phyloP scores from a whole-genome alignment of 2,113 vertebrate species.

The Sebastes fasciatus region DNA sequence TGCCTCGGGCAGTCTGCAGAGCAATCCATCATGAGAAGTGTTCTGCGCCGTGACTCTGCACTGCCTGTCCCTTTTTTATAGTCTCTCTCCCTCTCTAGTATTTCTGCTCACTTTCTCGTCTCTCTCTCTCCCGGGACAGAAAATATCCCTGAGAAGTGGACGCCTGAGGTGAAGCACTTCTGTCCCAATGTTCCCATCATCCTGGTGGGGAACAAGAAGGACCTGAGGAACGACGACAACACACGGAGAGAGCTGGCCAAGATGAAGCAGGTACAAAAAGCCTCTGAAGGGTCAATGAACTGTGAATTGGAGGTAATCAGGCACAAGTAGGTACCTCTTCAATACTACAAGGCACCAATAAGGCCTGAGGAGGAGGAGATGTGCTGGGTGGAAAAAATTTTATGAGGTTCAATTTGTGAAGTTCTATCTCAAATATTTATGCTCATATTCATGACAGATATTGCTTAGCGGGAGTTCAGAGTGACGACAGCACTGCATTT shows the following conservation, averaged over 20 bases:
- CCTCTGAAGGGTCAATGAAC: not conserved
- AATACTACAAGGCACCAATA: not conserved
- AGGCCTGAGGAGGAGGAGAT: not conserved
- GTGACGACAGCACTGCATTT: not conserved
- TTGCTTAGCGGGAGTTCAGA: not conserved
- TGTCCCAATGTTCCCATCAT: slow-evolving; percentile 99
- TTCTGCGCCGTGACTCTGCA: slow-evolving; percentile 49
- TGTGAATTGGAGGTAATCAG: not conserved
- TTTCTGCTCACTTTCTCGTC: slow-evolving; percentile 47
- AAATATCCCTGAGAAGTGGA: slow-evolving; percentile 99
- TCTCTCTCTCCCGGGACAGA: slow-evolving; percentile 80
- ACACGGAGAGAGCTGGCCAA: slow-evolving; percentile 95
- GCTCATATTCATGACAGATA: not conserved
- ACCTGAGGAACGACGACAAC: slow-evolving; percentile 95
- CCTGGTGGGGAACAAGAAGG: slow-evolving; percentile 98
- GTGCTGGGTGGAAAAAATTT: not conserved
- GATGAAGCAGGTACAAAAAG: slow-evolving; percentile 93
- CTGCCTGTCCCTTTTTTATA: slow-evolving; percentile 43
- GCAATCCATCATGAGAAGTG: slow-evolving; percentile 66
- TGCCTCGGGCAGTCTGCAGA: slow-evolving; percentile 59
- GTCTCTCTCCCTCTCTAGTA: not conserved
- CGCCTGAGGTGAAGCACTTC: slow-evolving; percentile 98
- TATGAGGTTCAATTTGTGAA: not conserved
- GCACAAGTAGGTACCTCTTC: not conserved
- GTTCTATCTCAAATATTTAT: slow-evolving; percentile 14